Evolutionary conservation across 1,140 invertebrate genomes (phyloP), one percentile per base, ranked within the genome.

Genomic region (Eupristina koningsbergeri): DNA sequence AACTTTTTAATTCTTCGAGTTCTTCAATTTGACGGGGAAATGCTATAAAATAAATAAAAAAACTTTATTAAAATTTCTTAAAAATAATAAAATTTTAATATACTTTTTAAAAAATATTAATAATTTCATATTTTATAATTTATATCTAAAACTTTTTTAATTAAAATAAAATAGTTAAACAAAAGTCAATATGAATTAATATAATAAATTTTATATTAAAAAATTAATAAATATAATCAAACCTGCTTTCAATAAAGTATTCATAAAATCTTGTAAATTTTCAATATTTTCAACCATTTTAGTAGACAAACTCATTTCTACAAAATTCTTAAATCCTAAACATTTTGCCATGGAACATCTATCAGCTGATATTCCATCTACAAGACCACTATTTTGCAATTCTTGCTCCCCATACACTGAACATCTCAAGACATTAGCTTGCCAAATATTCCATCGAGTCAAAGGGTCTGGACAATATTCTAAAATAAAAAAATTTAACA

Each of bases 241-340:
- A 85, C 96, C 95, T 87, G 92, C 94, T 87, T 94, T 93, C 1
- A 95, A 91, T 71, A 97, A 93, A 85, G 91, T 94, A 74, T 96
- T 93, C n/a, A 98, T 92, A 84, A 96, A 94, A 71, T 94, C 92
- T 78, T 96, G 92, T 1, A 98, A 94, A 91, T 96, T 96, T 39
- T 96, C 94, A n/a, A 98, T 91, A 86, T 90, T 96, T 50, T 95
- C 96, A 6, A 97, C 97, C 97, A 99, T 98, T 94, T 98, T 98
- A 0, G 97, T 98, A 93, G 97, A 95, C 97, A 99, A 97, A 47
- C 96, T 97, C 95, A 98, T 95, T 47, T 98, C 95, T 0, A 94
- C 95, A 92, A 94, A 98, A 83, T 93, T 95, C 75, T 95, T 93
- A 90, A 95, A 99, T 0, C 97, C 97, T 71, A 98, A 92, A 34